Base-by-base conservation (phyloP, 2,888 invertebrate species). In the Pristionchus entomophagus region DNA sequence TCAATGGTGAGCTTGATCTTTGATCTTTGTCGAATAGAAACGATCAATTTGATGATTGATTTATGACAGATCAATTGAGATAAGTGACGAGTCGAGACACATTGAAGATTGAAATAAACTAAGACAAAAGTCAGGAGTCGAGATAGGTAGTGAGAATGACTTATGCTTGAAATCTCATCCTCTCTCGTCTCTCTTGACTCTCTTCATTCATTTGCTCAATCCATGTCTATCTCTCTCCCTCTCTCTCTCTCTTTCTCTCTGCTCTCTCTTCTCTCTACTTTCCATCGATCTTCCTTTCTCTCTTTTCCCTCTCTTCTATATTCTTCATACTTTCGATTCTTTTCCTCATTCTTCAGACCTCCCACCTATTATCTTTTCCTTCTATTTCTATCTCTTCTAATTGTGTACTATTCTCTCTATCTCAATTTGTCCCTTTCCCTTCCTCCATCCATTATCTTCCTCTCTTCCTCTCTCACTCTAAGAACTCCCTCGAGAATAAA, bases 251-350 rank as follows among this genome's bases (percentile, higher is more conserved):
- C 41, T 38, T 5, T 35, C 38, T 59, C 82, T 82, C 82, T 38
- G 14, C 26, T 49, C 49, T 49, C 29, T 49, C 38, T 26, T 26
- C 51, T 78, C 78, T 53, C 51, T 78, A 17, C 32, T 12, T 29
- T 77, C 78, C 78, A 53, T 78, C 78, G 51, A 49, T 78, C 78
- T 78, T 51, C 45, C 77, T 45, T 77, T 45, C 77, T 45, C 41
- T 29, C 78, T 78, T 26, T 53, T 51, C 51, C 35, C 51, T 32
- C 51, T 53, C 29, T 32, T 32, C 51, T 32, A 8, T n/a, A 45
- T 45, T 45, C n/a, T 49, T 81, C 81, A 5, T 12, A n/a, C 41
- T 19, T 59, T 19, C 38, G 5, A n/a, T 59, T 38, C n/a, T 62
- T 49, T 38, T 59, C 62, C 80, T 53, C 19, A n/a, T n/a, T 78